Conservation (phyloP, 2,113 vertebrate species). For the Mustela nigripes region DNA sequence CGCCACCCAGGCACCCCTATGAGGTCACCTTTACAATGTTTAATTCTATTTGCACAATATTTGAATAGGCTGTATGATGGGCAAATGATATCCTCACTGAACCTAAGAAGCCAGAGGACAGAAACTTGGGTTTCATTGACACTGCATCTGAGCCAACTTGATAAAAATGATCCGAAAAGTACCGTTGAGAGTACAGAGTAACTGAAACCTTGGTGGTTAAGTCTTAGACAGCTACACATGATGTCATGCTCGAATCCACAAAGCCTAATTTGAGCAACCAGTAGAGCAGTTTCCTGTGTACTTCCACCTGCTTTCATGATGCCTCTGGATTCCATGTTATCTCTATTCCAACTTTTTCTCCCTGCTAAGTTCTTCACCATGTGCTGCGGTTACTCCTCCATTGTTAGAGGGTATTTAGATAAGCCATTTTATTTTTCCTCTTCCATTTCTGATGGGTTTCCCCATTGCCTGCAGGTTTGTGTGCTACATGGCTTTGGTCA, state of each 20-base stretch:
- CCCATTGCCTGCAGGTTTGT: too few species aligned
- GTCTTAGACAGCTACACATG: background rate
- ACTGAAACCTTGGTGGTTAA: conserved; percentile 13
- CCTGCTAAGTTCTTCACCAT: background rate
- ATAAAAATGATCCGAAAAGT: conserved; percentile 30
- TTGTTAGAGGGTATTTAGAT: background rate
- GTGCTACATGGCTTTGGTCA: background rate
- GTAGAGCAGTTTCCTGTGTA: background rate
- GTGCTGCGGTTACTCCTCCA: background rate
- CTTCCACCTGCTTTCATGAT: background rate
- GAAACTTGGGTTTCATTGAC: background rate
- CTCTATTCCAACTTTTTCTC: background rate
- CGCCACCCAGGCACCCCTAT: background rate
- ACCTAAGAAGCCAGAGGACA: background rate
- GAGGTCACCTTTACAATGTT: background rate
- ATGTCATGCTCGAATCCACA: background rate
- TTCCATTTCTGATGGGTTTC: background rate
- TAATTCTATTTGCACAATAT: background rate
- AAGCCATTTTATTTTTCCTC: background rate
- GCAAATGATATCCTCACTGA: background rate
- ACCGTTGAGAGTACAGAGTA: background rate
- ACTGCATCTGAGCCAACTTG: background rate
- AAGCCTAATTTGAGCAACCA: background rate
- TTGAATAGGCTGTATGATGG: background rate
- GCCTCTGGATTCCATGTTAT: background rate